A percentile compares a stretch with the other conserved stretches of the same genome.
phyloP scores from a whole-genome alignment of 2,888 invertebrate genomes.

The Apoderus coryli region DNA sequence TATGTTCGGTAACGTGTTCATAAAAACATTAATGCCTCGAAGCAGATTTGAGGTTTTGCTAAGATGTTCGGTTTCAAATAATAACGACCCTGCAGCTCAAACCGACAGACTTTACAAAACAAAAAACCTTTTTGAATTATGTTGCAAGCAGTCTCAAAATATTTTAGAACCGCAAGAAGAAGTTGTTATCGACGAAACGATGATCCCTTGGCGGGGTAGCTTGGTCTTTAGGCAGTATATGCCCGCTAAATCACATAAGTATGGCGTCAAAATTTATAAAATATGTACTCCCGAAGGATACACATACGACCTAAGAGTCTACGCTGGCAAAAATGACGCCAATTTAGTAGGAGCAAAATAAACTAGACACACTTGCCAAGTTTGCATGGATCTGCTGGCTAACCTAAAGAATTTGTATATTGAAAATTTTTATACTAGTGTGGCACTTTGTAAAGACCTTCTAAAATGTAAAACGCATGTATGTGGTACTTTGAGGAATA shows the following conservation, averaged over 20 bases:
- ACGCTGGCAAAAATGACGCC: too few species aligned
- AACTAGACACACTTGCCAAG: slow-evolving; percentile 6
- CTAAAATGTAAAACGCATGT: slow-evolving; percentile 9
- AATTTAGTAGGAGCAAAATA: neutral
- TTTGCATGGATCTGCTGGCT: slow-evolving; percentile 2
- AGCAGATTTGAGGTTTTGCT: slow-evolving; percentile 2
- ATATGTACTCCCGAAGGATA: slow-evolving; percentile 5
- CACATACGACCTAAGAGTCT: too few species aligned
- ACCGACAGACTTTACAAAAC: slow-evolving; percentile 7
- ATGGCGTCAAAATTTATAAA: too few species aligned
- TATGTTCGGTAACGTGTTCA: slow-evolving; percentile 4
- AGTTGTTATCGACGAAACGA: too few species aligned
- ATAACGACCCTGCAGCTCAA: slow-evolving; percentile 1
- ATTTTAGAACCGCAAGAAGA: too few species aligned
- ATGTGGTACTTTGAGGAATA: slow-evolving; percentile 10
- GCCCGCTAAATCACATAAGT: too few species aligned
- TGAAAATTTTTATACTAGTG: slow-evolving; percentile 12
- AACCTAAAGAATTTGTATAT: neutral
- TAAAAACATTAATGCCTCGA: slow-evolving; percentile 2
- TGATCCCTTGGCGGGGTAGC: too few species aligned
- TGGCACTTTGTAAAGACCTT: slow-evolving; percentile 12
- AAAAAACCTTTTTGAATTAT: slow-evolving; percentile 2
- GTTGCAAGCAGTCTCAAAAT: too few species aligned
- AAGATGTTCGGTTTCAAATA: neutral
- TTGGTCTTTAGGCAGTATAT: too few species aligned